Conservation (phyloP, 2,113 vertebrate genomes). For the Gopherus evgoodei region DNA sequence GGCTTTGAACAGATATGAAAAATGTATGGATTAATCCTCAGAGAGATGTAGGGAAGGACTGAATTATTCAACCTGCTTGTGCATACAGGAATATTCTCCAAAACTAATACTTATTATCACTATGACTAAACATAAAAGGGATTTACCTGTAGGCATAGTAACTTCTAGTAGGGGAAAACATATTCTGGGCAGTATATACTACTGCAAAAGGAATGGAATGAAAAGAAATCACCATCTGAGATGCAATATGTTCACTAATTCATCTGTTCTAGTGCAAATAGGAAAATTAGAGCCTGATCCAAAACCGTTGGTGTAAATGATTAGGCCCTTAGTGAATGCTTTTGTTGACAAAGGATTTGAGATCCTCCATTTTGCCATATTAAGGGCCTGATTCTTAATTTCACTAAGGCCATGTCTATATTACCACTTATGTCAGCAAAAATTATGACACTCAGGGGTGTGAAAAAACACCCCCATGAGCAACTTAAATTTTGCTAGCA, state of each 20-base stretch:
- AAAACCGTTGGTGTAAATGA: neutral
- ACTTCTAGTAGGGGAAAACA: neutral
- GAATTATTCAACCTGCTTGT: neutral
- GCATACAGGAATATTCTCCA: neutral
- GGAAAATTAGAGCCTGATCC: neutral
- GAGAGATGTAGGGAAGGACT: neutral
- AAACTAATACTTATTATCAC: neutral
- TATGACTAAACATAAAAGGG: neutral
- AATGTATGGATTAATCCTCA: neutral
- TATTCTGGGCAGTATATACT: neutral
- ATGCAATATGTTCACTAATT: neutral
- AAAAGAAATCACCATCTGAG: neutral
- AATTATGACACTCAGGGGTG: too few relatives aligned
- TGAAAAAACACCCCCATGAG: too few relatives aligned
- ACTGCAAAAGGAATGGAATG: neutral
- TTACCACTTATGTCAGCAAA: too few relatives aligned
- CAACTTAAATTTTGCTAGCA: too few relatives aligned
- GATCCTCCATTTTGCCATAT: neutral
- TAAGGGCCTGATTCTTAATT: neutral
- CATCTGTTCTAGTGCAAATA: accelerated
- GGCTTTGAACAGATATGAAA: neutral
- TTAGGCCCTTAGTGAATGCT: neutral
- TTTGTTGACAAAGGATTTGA: neutral
- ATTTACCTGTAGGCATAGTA: neutral
- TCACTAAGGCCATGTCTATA: neutral